Base-by-base conservation (phyloP, 2,888 invertebrate genomes). In the Rosalia funebris region DNA sequence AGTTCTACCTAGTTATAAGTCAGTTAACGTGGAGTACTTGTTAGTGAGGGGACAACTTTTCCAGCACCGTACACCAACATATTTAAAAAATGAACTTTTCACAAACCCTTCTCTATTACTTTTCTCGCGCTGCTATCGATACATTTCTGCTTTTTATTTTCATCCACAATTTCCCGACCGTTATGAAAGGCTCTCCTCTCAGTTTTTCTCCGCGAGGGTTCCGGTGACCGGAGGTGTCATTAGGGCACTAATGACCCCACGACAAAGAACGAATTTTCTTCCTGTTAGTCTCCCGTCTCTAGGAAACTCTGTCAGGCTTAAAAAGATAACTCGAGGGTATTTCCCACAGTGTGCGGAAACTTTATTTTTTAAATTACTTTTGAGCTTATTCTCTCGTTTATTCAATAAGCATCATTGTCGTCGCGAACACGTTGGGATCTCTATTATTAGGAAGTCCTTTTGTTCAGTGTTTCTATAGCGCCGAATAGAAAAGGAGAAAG, bases 171-270 rank as follows among this genome's bases (percentile, higher is more conserved):
- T 19, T 25, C 25, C 50, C 15, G 20, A 14, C 11, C 17, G 53
- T 17, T 41, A 32, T 42, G 31, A 53, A 25, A 42, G 15, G 32
- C 7, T 11, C 9, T 17, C 14, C 31, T 52, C 11, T 25, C 14
- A 19, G n/a, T 53, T 39, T 53, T 32, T 42, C 10, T n/a, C 10
- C 11, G 34, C 15, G 1, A 17, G 20, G 7, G 25, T 10, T 7
- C 32, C 31, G 55, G 60, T 61, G 63, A 64, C 65, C 68, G 65
- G 68, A 68, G 64, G 63, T 63, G 62, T 65, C 64, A 68, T 68
- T 68, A 65, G 60, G 53, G 42, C 59, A 32, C 68, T 66, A 68
- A 68, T 64, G 65, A 68, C 60, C 58, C 57, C 62, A 65, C 68
- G 62, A 65, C 65, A 65, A 68, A 63, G 60, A 41, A 42, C 42